Evolutionary conservation across 2,797 vertebrate species (phyloP), one percentile per base, ranked within the genome.

Genomic region (Notamacropus eugenii): DNA sequence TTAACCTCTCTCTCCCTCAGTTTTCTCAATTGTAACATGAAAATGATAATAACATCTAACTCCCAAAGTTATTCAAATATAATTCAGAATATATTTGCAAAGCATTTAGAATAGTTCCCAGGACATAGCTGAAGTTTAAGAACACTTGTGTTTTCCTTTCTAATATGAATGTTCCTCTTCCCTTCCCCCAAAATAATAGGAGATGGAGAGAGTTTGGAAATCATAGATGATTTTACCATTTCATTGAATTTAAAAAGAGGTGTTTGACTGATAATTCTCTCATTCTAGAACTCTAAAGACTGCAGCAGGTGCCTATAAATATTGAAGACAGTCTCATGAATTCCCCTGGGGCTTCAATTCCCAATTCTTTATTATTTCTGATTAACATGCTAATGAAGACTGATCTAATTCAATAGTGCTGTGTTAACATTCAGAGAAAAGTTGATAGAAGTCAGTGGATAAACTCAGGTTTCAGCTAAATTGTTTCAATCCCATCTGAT

Each of bases 381-480:
- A 94, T 97, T 96, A 95, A 94, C 50, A 93, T 95, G 40, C 40
- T 93, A 97, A 96, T 96, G 50, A 93, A 93, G 52, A 90, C 40
- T 74, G 5, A 93, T 95, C 28, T 67, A 95, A 95, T 95, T 96
- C 90, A 96, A 95, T 92, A 94, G 52, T 90, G 90, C 94, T 74
- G 93, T 95, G 54, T 95, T 95, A 96, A 57, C 31, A 96, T 94
- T 95, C 55, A 87, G 22, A 94, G 92, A 29, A 13, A 96, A 92
- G 22, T 27, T 91, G 92, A 92, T 90, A 93, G 58, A 58, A 92
- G 93, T 90, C 9, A 94, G 74, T 55, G 40, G 52, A 90, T 92
- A 97, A 96, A 94, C 91, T 94, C 29, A 94, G 29, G 91, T 92
- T 96, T 94, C 4, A 50, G 91, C 95, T 96, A 96, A 96, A 54